Conservation (phyloP, 2,888 invertebrate species). For the Barypeithes pellucidus region DNA sequence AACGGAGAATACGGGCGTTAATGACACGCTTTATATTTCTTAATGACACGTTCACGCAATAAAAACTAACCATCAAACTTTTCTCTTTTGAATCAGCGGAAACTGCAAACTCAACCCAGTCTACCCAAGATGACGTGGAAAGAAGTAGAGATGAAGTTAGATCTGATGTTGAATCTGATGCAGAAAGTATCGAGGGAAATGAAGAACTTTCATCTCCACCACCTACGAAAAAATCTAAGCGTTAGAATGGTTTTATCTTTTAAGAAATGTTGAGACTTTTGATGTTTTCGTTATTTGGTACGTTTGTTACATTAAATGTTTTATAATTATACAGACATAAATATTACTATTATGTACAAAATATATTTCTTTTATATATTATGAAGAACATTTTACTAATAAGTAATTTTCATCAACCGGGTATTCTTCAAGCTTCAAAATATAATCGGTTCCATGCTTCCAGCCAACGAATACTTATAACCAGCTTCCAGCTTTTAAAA, state of each 20-base stretch:
- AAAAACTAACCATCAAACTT: too few relatives aligned
- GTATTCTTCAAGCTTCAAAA: too few relatives aligned
- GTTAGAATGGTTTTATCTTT: not conserved
- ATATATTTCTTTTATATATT: conserved; percentile 4
- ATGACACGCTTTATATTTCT: too few relatives aligned
- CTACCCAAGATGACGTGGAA: conserved; percentile 9
- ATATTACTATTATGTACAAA: not conserved
- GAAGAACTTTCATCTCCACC: conserved; percentile 11
- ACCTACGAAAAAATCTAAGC: conserved; percentile 18
- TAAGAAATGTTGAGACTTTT: not conserved
- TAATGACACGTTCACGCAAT: too few relatives aligned
- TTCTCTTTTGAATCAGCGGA: not conserved
- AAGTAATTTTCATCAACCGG: too few relatives aligned
- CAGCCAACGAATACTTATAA: too few relatives aligned
- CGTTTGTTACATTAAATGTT: not conserved
- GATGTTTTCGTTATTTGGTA: not conserved
- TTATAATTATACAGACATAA: too few relatives aligned
- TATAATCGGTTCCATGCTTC: too few relatives aligned
- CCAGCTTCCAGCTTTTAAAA: too few relatives aligned
- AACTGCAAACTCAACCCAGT: not conserved
- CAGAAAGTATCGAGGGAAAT: conserved; percentile 23
- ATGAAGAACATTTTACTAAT: too few relatives aligned
- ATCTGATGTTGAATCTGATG: conserved; percentile 5
- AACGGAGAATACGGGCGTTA: too few relatives aligned
- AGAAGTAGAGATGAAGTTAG: conserved; percentile 6